Evolutionary conservation across 1,140 invertebrate genomes (phyloP).

Genomic region (Spodoptera litura): DNA sequence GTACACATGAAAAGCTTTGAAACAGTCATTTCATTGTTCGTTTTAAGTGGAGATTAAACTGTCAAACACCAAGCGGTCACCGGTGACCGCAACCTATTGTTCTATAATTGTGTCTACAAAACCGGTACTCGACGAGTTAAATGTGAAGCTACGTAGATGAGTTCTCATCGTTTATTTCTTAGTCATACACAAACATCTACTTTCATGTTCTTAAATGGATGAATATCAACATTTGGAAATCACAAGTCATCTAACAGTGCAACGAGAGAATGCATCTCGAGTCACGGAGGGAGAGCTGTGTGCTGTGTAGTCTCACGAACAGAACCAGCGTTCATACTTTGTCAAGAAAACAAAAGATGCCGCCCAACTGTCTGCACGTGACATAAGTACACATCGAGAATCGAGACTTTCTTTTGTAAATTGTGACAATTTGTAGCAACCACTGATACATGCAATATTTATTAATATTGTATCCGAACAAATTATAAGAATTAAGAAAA

Average conservation of each 20-base stretch:
- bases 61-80: no score
- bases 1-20: not conserved
- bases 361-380: slow-evolving; percentile 23
- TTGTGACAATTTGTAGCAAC: slow-evolving; percentile 10
- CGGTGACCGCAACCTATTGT: no score
- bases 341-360: slow-evolving; percentile 38
- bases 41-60: slow-evolving; percentile 14
- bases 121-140: no score
- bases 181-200: slow-evolving; percentile 28
- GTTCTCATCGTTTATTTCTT: slow-evolving; percentile 25
- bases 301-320: slow-evolving; percentile 11
- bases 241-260: slow-evolving; percentile 35
- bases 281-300: slow-evolving; percentile 45
- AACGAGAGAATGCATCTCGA: slow-evolving; percentile 26
- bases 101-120: no score
- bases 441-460: not conserved
- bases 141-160: not conserved
- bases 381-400: slow-evolving; percentile 7
- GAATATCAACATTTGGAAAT: slow-evolving; percentile 33
- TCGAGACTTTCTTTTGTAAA: slow-evolving; percentile 29
- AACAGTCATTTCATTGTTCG: not conserved
- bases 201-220: slow-evolving; percentile 37
- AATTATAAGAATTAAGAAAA: not conserved
- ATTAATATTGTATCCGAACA: no score
- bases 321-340: slow-evolving; percentile 12